Conservation (phyloP, 1,140 invertebrate species). For the Belonocnema kinseyi region DNA sequence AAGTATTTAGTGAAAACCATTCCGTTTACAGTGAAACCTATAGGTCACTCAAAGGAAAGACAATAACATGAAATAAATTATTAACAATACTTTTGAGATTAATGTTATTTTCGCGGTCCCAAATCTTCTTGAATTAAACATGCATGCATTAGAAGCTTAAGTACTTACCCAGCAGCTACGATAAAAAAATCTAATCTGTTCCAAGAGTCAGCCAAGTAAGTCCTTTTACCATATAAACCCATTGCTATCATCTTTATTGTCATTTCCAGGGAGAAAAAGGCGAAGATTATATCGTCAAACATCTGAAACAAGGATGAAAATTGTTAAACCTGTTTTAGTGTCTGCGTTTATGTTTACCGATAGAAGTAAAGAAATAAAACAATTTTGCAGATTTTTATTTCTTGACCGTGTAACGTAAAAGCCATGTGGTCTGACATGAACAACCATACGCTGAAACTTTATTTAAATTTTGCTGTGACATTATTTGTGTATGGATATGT, state of each 20-base stretch:
- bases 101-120: background rate
- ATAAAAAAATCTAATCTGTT: slow-evolving; percentile 99
- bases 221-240: slow-evolving; percentile 96
- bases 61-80: no score
- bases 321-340: background rate
- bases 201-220: slow-evolving; percentile 98
- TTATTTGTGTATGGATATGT: no score
- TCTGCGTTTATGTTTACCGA: background rate
- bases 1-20: no score
- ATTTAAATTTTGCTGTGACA: no score
- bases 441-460: no score
- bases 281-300: slow-evolving; percentile 99
- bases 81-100: background rate
- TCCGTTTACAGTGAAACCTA: no score
- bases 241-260: slow-evolving; percentile 98
- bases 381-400: no score
- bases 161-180: slow-evolving; percentile 92
- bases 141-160: slow-evolving; percentile 38
- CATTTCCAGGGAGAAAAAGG: slow-evolving; percentile 98
- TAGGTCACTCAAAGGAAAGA: no score
- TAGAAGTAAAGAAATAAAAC: background rate
- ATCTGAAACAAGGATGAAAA: slow-evolving; percentile 79
- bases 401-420: no score
- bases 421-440: no score
- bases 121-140: background rate